Percentiles rank a stretch among this genome's conserved stretches.
Conservation (phyloP, 1,140 invertebrate genomes). For the Patella vulgata region DNA sequence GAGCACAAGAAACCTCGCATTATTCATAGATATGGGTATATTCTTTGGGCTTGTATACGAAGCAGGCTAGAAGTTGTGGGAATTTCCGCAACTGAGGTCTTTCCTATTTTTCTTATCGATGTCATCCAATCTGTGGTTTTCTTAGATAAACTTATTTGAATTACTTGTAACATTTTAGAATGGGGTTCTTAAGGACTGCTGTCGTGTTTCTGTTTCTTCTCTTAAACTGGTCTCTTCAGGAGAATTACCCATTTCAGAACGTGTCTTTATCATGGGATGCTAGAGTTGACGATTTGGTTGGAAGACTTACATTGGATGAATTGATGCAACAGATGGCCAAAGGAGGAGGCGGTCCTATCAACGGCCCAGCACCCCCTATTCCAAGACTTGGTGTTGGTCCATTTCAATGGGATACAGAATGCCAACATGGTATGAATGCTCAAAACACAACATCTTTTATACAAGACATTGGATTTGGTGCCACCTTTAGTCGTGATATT, state of each 20-base stretch:
- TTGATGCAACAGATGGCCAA: constrained; percentile 55
- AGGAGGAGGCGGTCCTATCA: constrained; percentile 53
- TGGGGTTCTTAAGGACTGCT: no score
- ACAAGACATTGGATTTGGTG: constrained; percentile 36
- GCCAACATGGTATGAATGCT: constrained; percentile 48
- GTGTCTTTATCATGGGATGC: constrained; percentile 51
- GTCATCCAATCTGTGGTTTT: no score
- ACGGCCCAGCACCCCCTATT: constrained; percentile 60
- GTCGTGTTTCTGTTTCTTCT: no score
- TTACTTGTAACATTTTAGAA: no score
- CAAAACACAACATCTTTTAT: constrained; percentile 40
- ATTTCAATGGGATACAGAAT: constrained; percentile 63
- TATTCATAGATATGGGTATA: no score
- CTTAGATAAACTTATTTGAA: no score
- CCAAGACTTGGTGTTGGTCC: constrained; percentile 55
- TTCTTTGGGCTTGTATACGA: no score
- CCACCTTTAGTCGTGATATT: constrained; percentile 22
- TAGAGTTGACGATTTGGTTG: constrained; percentile 60
- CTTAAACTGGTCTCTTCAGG: no score
- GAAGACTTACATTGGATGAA: constrained; percentile 53
- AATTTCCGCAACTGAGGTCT: no score
- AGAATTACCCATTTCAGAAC: constrained; percentile 54
- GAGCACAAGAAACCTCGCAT: no score
- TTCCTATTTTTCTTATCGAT: no score
- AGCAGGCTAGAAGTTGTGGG: no score